Percentiles rank a stretch among this genome's conserved stretches.
Conservation (phyloP, 2,113 vertebrate species). For the Catagonus wagneri region DNA sequence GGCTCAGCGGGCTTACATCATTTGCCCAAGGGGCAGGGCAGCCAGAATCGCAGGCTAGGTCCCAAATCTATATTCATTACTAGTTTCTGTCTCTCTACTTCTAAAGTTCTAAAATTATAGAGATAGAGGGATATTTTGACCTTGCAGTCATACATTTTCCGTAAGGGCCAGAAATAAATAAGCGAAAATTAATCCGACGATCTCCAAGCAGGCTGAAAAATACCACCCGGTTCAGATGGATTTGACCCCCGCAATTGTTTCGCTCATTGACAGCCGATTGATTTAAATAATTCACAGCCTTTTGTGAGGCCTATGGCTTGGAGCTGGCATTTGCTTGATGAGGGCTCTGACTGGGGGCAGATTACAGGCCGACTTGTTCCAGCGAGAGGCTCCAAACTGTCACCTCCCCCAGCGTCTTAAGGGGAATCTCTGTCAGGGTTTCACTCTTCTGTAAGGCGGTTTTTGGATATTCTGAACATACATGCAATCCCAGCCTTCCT, state of each 20-base stretch:
- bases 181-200: constrained; percentile 78
- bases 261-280: constrained; percentile 70
- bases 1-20: neutral
- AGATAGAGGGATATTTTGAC: constrained; percentile 67
- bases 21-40: neutral
- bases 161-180: constrained; percentile 77
- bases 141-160: constrained; percentile 70
- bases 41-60: neutral
- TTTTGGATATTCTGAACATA: neutral
- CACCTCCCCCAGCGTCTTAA: neutral
- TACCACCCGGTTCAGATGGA: constrained; percentile 44
- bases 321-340: constrained; percentile 80
- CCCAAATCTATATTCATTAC: neutral
- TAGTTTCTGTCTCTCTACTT: neutral
- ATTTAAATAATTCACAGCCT: constrained; percentile 79
- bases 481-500: neutral
- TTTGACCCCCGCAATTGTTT: constrained; percentile 51
- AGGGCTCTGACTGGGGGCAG: constrained; percentile 71
- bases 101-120: constrained; percentile 68
- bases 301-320: constrained; percentile 75
- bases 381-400: neutral
- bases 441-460: neutral
- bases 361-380: constrained; percentile 53
- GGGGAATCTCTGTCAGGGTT: neutral
- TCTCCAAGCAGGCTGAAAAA: constrained; percentile 66